Base-by-base conservation (phyloP, 2,888 invertebrate species). In the Idaea dimidiata region DNA sequence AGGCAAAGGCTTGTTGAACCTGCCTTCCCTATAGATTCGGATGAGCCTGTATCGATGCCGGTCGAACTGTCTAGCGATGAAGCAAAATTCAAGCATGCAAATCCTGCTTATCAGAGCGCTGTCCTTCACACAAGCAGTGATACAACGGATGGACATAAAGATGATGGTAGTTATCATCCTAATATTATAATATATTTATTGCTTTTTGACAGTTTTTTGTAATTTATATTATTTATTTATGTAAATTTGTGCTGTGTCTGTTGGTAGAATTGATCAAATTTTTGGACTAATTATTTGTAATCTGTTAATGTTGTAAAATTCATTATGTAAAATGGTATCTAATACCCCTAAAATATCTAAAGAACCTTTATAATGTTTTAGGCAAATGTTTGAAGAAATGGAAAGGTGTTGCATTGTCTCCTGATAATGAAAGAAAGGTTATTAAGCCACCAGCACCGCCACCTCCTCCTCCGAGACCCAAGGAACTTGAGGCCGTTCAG, bases 41-140 rank as follows among this genome's bases (percentile, higher is more conserved):
- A 84, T 67, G 91, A 88, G 72, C 89, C 87, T 32, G 92, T 88
- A 64, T 93, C 89, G 53, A 93, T 86, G 92, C 91, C 88, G 64
- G 88, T 80, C 54, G 87, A 82, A 33, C 73, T 88, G 57, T 85
- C 84, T 57, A 87, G 87, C 54, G 89, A 88, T 59, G 93, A 91
- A 70, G 83, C 89, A 64, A 89, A 93, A 66, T 96, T 96, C 84
- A 95, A 95, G 76, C 94, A 96, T 80, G 94, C 95, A 62, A 96
- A 95, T 76, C 96, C 96, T 0, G 93, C 94, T 54, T 96, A 96
- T 80, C 96, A 96, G 78, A 96, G 96, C 67, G 96, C 96, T 16
- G 95, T 96, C 78, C 93, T 96, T 2, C 94, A 93, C 66, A 93
- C 94, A 62, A 83, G 76, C 66, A 85, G 78, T 61, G 90, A 88